Evolutionary conservation across 2,888 invertebrate species (phyloP).

Genomic region (Pristionchus mayeri): DNA sequence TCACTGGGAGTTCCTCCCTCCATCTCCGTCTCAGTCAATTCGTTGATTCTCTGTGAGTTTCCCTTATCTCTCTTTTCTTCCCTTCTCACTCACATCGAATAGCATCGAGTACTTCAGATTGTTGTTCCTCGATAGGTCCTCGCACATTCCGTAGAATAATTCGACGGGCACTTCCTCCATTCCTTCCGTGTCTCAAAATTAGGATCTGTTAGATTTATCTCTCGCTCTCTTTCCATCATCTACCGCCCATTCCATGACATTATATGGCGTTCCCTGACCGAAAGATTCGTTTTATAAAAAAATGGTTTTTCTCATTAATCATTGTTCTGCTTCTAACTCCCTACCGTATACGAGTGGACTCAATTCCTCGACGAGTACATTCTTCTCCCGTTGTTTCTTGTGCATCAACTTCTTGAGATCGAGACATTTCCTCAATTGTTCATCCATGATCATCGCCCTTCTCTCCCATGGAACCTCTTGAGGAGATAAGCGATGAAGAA

Average conservation of each 20-base stretch:
- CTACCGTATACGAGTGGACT: conserved; percentile 72
- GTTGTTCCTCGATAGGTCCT: conserved; percentile 67
- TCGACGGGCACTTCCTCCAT: conserved; percentile 69
- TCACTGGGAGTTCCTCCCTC: conserved; percentile 46
- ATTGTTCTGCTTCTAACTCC: too few species aligned
- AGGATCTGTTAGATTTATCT: background rate
- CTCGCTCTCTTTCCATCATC: too few species aligned
- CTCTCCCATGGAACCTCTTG: conserved; percentile 56
- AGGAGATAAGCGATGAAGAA: conserved; percentile 60
- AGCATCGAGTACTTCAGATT: conserved; percentile 66
- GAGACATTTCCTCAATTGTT: conserved; percentile 55
- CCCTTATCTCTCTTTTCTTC: too few species aligned
- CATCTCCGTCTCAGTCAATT: conserved; percentile 55
- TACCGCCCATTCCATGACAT: too few species aligned
- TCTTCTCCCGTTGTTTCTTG: conserved; percentile 66
- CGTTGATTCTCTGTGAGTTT: conserved; percentile 52
- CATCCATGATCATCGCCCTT: conserved; percentile 4
- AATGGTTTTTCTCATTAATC: too few species aligned
- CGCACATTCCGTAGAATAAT: conserved; percentile 72
- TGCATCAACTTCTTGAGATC: conserved; percentile 58
- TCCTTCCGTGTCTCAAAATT: conserved; percentile 59
- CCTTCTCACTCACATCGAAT: conserved; percentile 65
- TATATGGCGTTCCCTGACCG: too few species aligned
- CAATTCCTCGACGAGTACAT: conserved; percentile 65
- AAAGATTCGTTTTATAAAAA: too few species aligned